phyloP scores from a whole-genome alignment of 2,797 vertebrate genomes.

The Numenius phaeopus region DNA sequence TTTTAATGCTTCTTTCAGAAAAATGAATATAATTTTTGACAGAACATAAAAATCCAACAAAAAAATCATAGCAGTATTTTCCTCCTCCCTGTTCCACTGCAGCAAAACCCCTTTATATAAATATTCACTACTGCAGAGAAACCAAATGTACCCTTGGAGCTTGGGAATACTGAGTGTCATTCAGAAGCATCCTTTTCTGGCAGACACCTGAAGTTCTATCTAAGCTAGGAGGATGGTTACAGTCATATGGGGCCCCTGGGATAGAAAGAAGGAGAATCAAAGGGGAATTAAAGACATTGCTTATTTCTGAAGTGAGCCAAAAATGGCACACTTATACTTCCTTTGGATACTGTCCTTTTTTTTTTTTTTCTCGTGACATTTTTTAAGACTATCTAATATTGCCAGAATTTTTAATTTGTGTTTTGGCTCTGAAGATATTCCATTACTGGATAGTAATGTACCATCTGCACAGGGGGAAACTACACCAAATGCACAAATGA shows the following conservation, averaged over 20 bases:
- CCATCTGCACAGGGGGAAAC: not conserved
- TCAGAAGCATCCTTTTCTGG: conserved; percentile 29
- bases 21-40: not conserved
- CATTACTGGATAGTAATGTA: not conserved
- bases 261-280: not conserved
- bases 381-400: not conserved
- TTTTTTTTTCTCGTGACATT: not conserved
- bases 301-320: not conserved
- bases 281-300: not conserved
- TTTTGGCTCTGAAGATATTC: not conserved
- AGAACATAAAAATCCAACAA: not conserved
- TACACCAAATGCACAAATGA: not conserved
- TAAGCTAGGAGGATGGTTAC: not conserved
- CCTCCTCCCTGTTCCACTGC: not conserved
- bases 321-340: not conserved
- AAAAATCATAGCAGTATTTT: not conserved
- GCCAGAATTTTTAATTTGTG: not conserved
- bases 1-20: not conserved
- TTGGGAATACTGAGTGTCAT: conserved; percentile 1
- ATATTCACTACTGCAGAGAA: conserved; percentile 3
- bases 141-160: not conserved
- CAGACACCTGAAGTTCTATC: not conserved
- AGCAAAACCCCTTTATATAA: not conserved
- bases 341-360: not conserved
- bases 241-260: not conserved